Evolutionary conservation across 2,113 vertebrate species (phyloP).

Genomic region (Pristiophorus japonicus): DNA sequence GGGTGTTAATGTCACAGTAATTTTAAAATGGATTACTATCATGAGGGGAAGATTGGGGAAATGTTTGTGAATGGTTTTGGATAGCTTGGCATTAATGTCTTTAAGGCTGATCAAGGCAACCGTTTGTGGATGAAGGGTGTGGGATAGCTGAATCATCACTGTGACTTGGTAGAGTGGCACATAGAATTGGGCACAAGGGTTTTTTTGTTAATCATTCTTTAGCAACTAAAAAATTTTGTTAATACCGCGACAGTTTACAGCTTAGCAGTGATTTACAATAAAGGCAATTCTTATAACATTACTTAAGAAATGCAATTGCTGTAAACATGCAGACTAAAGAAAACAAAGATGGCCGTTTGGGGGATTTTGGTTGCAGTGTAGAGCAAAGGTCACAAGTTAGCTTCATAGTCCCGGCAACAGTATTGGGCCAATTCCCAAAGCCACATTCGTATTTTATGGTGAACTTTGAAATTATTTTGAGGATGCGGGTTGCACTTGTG

Average conservation of each 20-base stretch:
- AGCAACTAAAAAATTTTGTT: neutral
- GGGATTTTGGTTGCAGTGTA: neutral
- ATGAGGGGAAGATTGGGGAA: neutral
- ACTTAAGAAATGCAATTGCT: neutral
- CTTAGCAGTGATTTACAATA: neutral
- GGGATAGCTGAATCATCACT: neutral
- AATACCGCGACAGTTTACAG: neutral
- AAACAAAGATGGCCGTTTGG: neutral
- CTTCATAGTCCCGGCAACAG: neutral
- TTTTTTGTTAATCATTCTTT: neutral
- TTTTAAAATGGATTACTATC: neutral
- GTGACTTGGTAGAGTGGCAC: neutral
- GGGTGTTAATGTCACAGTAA: neutral
- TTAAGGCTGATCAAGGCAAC: neutral
- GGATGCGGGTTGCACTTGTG: neutral
- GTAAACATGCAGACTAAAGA: neutral
- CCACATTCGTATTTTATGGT: neutral
- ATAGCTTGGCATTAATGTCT: neutral
- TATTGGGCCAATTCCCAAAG: neutral
- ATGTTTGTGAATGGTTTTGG: neutral
- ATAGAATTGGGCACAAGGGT: conserved; percentile 33
- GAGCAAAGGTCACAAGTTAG: neutral
- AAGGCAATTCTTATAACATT: neutral
- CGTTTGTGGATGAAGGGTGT: neutral
- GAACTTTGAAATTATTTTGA: neutral